phyloP scores from a whole-genome alignment of 2,888 invertebrate genomes.

The Acleris holmiana region DNA sequence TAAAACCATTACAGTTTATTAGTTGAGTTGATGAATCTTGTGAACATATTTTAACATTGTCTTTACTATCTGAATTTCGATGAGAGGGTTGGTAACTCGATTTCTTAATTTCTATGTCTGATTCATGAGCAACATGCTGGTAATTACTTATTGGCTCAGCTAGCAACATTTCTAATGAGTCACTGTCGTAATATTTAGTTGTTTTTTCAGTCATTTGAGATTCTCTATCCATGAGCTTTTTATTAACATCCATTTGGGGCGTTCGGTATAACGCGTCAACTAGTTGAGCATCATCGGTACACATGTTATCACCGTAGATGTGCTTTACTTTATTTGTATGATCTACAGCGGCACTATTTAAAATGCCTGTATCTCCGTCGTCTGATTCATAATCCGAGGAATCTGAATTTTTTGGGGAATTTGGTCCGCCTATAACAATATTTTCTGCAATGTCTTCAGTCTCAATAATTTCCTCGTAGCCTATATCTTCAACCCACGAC shows the following conservation, averaged over 20 bases:
- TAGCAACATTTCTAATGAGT: conserved; percentile 56
- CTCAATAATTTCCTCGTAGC: conserved; percentile 75
- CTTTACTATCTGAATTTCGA: not conserved
- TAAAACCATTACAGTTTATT: conserved; percentile 3
- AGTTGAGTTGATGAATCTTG: conserved; percentile 2
- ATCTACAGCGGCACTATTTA: conserved; percentile 47
- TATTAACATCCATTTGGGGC: conserved; percentile 71
- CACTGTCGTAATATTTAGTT: conserved; percentile 52
- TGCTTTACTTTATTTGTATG: conserved; percentile 61
- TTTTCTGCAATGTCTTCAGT: conserved; percentile 74
- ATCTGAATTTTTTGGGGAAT: conserved; percentile 54
- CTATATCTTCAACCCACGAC: conserved; percentile 77
- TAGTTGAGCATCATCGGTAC: conserved; percentile 60
- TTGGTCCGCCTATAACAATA: conserved; percentile 57
- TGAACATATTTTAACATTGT: not conserved
- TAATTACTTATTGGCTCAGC: conserved; percentile 50
- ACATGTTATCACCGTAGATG: conserved; percentile 66
- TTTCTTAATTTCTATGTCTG: not conserved
- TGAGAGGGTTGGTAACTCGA: not conserved
- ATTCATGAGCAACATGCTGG: not conserved
- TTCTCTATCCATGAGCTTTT: conserved; percentile 56
- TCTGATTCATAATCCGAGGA: conserved; percentile 46
- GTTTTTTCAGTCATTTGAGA: conserved; percentile 43
- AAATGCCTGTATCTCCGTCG: conserved; percentile 47
- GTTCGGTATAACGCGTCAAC: conserved; percentile 69